phyloP scores from a whole-genome alignment of 1,140 invertebrate genomes.

The Brachionus sp. region DNA sequence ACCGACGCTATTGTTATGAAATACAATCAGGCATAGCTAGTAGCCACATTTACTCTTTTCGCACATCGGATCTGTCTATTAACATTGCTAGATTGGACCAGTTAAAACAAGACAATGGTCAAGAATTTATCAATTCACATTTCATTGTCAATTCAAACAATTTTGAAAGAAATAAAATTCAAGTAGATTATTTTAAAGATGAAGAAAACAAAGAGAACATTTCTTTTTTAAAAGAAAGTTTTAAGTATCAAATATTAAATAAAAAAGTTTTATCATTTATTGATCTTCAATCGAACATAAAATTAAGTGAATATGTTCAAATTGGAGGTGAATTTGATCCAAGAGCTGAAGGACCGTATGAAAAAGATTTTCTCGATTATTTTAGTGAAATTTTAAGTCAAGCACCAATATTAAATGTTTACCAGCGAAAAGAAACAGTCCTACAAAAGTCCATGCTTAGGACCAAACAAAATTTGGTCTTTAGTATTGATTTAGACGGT shows the following conservation, averaged over 20 bases:
- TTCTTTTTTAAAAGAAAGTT: neutral
- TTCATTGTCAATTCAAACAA: slow-evolving; percentile 17
- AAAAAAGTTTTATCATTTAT: slow-evolving; percentile 12
- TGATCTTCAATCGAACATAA: neutral
- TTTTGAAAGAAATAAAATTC: neutral
- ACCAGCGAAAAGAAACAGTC: neutral
- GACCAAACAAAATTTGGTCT: neutral
- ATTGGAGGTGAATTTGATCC: neutral
- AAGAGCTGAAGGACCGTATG: neutral
- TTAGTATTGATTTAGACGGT: slow-evolving; percentile 6
- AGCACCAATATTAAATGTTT: neutral
- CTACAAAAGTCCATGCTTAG: neutral
- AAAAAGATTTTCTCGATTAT: slow-evolving; percentile 26
- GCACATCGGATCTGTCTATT: neutral
- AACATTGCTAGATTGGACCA: neutral
- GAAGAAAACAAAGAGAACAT: neutral
- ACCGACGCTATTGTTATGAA: slow-evolving; percentile 2
- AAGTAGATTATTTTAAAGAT: neutral
- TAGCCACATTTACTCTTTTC: neutral
- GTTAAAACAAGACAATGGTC: neutral
- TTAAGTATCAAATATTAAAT: neutral
- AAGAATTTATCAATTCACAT: neutral
- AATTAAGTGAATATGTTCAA: neutral
- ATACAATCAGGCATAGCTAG: slow-evolving; percentile 6
- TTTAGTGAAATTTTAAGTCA: slow-evolving; percentile 22